Conservation (phyloP, 2,797 vertebrate species). For the Siniperca undulata region DNA sequence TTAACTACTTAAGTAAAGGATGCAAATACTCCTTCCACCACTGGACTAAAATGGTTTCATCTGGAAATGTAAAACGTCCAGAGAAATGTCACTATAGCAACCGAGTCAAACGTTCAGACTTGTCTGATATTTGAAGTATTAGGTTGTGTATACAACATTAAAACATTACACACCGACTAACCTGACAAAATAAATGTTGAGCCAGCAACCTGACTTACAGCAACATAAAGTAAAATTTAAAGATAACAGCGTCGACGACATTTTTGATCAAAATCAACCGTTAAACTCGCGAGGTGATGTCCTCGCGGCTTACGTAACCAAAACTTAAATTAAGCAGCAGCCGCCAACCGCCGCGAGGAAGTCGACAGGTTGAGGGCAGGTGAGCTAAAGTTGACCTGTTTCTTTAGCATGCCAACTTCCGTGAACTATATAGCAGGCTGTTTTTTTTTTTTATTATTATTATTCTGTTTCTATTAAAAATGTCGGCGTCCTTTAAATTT, state of each 20-base stretch:
- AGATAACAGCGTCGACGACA: background rate
- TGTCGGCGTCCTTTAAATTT: background rate
- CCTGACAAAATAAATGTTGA: background rate
- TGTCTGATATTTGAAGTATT: background rate
- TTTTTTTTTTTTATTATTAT: background rate
- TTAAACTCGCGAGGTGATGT: background rate
- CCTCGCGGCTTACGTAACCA: background rate
- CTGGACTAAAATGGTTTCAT: background rate
- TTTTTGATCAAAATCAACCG: background rate
- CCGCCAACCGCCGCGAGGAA: conserved; percentile 2
- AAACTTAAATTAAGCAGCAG: background rate
- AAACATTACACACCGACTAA: background rate
- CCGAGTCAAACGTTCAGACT: background rate
- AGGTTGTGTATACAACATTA: background rate
- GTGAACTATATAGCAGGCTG: background rate
- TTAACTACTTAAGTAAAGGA: background rate
- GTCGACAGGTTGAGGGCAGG: conserved; percentile 35
- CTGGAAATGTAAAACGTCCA: background rate
- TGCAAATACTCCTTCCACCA: background rate
- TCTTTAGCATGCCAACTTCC: background rate
- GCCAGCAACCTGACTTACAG: background rate
- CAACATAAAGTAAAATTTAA: background rate
- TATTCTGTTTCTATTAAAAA: background rate
- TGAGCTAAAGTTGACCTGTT: conserved; percentile 9
- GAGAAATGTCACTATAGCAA: background rate